These are phyloP conservation scores for Euphydryas editha DNA, from an alignment of 2,888 invertebrate genomes.

Conservation along the genomic window DNA sequence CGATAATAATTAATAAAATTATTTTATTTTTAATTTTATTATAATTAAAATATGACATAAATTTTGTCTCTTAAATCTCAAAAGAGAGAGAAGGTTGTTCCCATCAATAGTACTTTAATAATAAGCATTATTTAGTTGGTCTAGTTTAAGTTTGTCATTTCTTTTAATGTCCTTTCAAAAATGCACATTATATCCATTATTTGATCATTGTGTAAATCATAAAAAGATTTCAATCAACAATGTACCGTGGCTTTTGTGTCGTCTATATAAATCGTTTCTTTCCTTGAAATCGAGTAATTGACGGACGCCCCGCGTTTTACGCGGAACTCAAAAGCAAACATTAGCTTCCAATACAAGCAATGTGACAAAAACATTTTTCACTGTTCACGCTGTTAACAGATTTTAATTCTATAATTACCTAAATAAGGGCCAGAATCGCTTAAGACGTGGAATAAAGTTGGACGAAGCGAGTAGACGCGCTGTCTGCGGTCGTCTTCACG, in stretches of 20 bases:
- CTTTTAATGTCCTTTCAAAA: too few relatives aligned
- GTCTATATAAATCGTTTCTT: slow-evolving; percentile 18
- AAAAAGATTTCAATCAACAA: neutral
- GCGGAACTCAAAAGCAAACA: slow-evolving; percentile 46
- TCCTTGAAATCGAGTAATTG: slow-evolving; percentile 43
- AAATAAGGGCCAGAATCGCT: slow-evolving; percentile 40
- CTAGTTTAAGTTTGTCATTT: too few relatives aligned
- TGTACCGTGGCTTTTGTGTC: slow-evolving; percentile 14
- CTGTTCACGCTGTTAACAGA: slow-evolving; percentile 20
- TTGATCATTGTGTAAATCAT: neutral
- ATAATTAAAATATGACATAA: too few relatives aligned
- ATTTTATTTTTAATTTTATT: too few relatives aligned
- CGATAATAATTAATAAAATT: too few relatives aligned
- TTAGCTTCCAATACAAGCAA: slow-evolving; percentile 41
- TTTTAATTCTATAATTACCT: slow-evolving; percentile 29
- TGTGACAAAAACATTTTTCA: slow-evolving; percentile 43
- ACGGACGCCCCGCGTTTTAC: slow-evolving; percentile 43
- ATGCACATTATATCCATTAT: neutral
- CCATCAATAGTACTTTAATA: too few relatives aligned
- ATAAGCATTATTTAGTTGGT: too few relatives aligned
- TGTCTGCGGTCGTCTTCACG: slow-evolving; percentile 53
- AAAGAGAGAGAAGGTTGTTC: too few relatives aligned
- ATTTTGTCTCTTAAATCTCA: too few relatives aligned
- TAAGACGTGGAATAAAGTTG: slow-evolving; percentile 36
- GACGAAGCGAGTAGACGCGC: slow-evolving; percentile 54